Conservation (phyloP, 1,140 invertebrate species). For the Sminthurides bifidus region DNA sequence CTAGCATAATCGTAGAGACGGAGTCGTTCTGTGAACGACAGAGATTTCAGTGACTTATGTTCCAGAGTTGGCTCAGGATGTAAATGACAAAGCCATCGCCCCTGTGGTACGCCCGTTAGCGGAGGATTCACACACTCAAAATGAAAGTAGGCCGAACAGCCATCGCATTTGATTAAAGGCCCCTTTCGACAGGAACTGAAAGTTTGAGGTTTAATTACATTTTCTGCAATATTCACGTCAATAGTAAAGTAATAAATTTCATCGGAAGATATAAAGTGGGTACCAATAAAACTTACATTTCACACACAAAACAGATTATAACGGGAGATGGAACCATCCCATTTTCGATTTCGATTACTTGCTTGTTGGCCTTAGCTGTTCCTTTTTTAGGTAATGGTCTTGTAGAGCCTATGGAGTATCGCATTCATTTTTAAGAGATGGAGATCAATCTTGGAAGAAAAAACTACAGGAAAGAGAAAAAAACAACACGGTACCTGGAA, state of each 20-base stretch:
- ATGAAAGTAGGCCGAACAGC: slow-evolving; percentile 79
- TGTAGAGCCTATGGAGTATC: not conserved
- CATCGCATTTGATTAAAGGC: slow-evolving; percentile 82
- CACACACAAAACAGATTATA: slow-evolving; percentile 4
- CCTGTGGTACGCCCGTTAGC: slow-evolving; percentile 68
- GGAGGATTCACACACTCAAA: slow-evolving; percentile 88
- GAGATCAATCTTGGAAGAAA: not conserved
- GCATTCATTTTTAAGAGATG: too few species aligned
- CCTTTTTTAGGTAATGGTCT: slow-evolving; percentile 15
- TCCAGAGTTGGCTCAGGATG: slow-evolving; percentile 86
- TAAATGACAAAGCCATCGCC: slow-evolving; percentile 93
- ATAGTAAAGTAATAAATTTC: not conserved
- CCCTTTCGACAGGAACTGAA: slow-evolving; percentile 63
- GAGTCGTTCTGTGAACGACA: slow-evolving; percentile 67
- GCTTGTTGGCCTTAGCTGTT: not conserved
- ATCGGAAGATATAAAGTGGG: not conserved
- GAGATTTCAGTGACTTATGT: slow-evolving; percentile 62
- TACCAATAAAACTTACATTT: not conserved
- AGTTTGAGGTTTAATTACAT: slow-evolving; percentile 7
- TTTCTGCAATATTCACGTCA: not conserved
- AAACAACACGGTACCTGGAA: slow-evolving; percentile 48
- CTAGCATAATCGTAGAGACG: slow-evolving; percentile 57
- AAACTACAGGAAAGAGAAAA: not conserved
- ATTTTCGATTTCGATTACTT: slow-evolving; percentile 3
- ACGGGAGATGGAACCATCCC: not conserved